Evolutionary conservation across 1,140 invertebrate genomes (phyloP), one percentile per base, ranked within the genome.

Genomic region (Aphidius ervi): DNA sequence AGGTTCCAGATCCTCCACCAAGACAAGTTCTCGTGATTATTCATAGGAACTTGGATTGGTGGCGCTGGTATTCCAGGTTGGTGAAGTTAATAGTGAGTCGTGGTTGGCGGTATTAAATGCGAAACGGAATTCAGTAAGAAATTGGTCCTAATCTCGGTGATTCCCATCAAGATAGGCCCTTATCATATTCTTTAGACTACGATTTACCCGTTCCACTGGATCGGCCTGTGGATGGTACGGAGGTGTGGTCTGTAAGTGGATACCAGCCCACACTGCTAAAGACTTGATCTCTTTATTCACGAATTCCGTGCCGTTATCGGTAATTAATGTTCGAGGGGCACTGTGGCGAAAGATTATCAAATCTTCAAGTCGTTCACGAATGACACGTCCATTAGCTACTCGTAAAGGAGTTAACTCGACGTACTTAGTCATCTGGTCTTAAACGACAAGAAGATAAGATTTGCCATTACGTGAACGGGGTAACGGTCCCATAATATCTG

Each of bases 151-250:
- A 39, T 64, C 59, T 8, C 67, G 59, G 43, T 82, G 78, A 59
- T 78, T 69, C 3, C 72, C 56, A 4, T 70, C 62, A 1, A 76
- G 61, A 57, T 65, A 79, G 1, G 69, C 58, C 2, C 68, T 53
- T 6, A 81, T 63, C 65, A 75, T 70, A 1, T 68, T 72, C 9
- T 75, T 73, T 7, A 80, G 58, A 1, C 71, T 72, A 49, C 68
- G 66, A 59, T 82, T 82, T 5, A 72, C 69, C 1, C 77, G 47
- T 61, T 82, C 77, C 0, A 71, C 70, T 1, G 67, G 69, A 54
- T 81, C 80, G 6, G 71, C 68, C 55, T 79, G 74, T 0, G 77
- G 76, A 16, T 71, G 70, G 62, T 82, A 81, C 16, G 63, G 63
- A 6, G 73, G 69, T 0, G 69, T 75, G 10, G 67, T 72, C 7